phyloP scores from a whole-genome alignment of 2,888 invertebrate genomes.

The Lithosia quadra region DNA sequence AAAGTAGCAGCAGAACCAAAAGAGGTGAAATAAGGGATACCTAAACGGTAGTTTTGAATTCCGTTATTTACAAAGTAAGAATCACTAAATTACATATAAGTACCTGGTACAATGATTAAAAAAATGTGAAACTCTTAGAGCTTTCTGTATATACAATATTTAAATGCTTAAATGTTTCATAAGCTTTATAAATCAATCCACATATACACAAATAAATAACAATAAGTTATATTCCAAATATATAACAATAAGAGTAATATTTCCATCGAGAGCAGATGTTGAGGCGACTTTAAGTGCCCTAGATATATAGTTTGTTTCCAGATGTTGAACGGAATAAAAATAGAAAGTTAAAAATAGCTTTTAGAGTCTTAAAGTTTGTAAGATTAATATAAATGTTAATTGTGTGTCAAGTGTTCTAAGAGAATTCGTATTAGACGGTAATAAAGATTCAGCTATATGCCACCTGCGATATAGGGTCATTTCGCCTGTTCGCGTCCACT shows the following conservation, averaged over 20 bases:
- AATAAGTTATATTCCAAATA: neutral
- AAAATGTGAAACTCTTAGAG: neutral
- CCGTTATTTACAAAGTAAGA: no score
- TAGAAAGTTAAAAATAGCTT: neutral
- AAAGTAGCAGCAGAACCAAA: no score
- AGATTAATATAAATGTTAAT: constrained; percentile 11
- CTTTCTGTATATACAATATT: neutral
- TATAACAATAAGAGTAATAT: neutral
- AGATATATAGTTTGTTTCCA: neutral
- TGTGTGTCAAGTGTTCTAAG: constrained; percentile 8
- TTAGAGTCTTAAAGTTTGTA: neutral
- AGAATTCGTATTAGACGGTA: constrained; percentile 12
- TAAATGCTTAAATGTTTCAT: neutral
- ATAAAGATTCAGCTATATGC: constrained; percentile 8
- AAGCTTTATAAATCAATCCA: neutral
- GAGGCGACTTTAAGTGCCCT: neutral
- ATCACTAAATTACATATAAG: no score
- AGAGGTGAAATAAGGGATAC: no score
- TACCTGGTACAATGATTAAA: no score
- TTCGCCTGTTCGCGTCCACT: no score
- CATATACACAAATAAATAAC: neutral
- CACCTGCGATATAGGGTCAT: constrained; percentile 8
- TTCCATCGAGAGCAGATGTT: neutral
- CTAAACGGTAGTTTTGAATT: no score
- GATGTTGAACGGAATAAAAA: neutral